A percentile compares a stretch with the other conserved stretches of the same genome.
Evolutionary conservation across 1,140 invertebrate genomes (phyloP).

Genomic region (Aphidius ervi): DNA sequence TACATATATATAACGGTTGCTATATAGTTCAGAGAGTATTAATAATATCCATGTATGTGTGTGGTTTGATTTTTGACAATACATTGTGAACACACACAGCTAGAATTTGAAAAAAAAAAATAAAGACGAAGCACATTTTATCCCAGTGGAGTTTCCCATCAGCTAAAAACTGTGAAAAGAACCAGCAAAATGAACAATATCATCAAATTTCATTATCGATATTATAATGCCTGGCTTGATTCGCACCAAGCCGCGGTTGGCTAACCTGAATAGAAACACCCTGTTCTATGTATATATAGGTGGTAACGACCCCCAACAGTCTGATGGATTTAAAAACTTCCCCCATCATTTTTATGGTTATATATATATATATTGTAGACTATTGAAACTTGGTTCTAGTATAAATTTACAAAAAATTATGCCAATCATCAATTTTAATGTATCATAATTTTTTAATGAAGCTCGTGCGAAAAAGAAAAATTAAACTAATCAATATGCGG

Average conservation of each 20-base stretch:
- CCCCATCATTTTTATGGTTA: constrained; percentile 4
- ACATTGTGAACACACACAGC: background rate
- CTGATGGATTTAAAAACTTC: constrained; percentile 2
- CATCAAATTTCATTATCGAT: constrained; percentile 54
- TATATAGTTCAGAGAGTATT: constrained; percentile 25
- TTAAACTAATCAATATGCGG: no score
- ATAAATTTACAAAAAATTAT: background rate
- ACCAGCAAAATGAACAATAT: constrained; percentile 51
- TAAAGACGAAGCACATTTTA: background rate
- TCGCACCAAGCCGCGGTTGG: constrained; percentile 21
- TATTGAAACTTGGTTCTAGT: no score
- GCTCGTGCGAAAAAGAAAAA: no score
- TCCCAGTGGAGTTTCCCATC: no score
- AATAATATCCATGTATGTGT: constrained; percentile 31
- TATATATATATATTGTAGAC: background rate
- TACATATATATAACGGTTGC: constrained; percentile 20
- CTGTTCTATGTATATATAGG: background rate
- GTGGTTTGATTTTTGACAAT: constrained; percentile 46
- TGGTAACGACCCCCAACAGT: constrained; percentile 16
- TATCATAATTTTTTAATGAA: no score
- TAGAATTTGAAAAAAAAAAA: background rate
- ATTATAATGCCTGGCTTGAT: constrained; percentile 50
- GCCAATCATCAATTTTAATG: constrained; percentile 9
- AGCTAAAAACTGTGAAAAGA: no score
- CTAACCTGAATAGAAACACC: constrained; percentile 8